A percentile compares a stretch with the other conserved stretches of the same genome.
phyloP scores from a whole-genome alignment of 2,113 vertebrate species.

The Lutjanus erythropterus region DNA sequence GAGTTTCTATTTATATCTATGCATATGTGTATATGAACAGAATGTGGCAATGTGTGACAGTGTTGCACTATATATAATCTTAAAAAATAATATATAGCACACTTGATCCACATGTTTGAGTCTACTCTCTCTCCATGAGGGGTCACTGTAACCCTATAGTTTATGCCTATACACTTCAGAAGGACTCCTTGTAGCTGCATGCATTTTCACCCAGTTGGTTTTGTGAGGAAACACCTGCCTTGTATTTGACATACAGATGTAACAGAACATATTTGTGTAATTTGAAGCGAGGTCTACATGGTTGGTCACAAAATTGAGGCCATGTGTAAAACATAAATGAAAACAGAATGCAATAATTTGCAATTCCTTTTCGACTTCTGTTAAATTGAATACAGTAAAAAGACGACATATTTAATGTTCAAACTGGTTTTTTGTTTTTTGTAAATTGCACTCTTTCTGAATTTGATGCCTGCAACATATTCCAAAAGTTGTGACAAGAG shows the following conservation, averaged over 20 bases:
- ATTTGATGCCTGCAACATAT: no score
- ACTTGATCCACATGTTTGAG: not conserved
- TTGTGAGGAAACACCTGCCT: not conserved
- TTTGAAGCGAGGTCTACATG: no score
- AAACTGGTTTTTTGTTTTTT: no score
- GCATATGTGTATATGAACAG: not conserved
- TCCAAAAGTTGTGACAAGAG: no score
- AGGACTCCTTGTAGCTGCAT: not conserved
- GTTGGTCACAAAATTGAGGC: no score
- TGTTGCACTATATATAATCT: not conserved
- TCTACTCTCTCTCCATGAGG: constrained; percentile 68
- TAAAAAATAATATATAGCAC: not conserved
- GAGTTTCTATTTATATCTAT: not conserved
- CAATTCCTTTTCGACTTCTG: no score
- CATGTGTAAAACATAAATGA: no score
- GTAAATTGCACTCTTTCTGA: no score
- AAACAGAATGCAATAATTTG: no score
- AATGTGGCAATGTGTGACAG: not conserved
- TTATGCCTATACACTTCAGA: not conserved
- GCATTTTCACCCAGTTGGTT: not conserved
- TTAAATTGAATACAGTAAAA: no score
- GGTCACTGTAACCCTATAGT: constrained; percentile 63
- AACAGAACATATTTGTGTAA: not conserved
- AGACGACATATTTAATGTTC: no score
- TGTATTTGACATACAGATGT: not conserved